Conservation (phyloP, 2,797 vertebrate species). For the Tapirus indicus region DNA sequence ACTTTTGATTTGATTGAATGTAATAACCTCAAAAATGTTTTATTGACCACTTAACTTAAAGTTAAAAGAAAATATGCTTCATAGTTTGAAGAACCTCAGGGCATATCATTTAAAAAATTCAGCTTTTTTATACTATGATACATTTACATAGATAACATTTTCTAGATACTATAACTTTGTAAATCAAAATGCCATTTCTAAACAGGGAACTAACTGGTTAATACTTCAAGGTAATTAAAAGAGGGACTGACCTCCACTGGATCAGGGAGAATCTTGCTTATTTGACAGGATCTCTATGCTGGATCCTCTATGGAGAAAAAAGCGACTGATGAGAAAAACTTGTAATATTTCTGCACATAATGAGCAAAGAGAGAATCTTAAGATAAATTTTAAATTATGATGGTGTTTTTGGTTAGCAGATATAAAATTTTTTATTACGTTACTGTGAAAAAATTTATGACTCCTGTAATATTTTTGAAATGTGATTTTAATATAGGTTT, state of each 20-base stretch:
- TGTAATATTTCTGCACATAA: slow-evolving; percentile 48
- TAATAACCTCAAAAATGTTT: slow-evolving; percentile 53
- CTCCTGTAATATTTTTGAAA: slow-evolving; percentile 30
- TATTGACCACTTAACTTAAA: slow-evolving; percentile 33
- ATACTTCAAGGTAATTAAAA: slow-evolving; percentile 75
- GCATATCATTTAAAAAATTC: neutral
- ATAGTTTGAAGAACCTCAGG: slow-evolving; percentile 1
- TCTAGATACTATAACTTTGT: neutral
- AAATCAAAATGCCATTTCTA: slow-evolving; percentile 24
- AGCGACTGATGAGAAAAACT: slow-evolving; percentile 1
- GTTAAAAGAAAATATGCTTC: slow-evolving; percentile 31
- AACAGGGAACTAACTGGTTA: slow-evolving; percentile 52
- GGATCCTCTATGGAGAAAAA: neutral
- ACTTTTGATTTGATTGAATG: slow-evolving; percentile 55
- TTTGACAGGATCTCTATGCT: slow-evolving; percentile 9
- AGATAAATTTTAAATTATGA: slow-evolving; percentile 31
- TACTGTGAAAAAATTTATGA: slow-evolving; percentile 48
- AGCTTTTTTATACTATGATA: slow-evolving; percentile 28
- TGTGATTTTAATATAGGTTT: slow-evolving; percentile 17
- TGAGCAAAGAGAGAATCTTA: neutral
- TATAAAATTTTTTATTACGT: neutral
- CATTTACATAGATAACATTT: neutral
- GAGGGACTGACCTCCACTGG: slow-evolving; percentile 64
- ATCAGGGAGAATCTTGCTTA: slow-evolving; percentile 54
- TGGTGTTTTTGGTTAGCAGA: neutral